Percentiles rank a stretch among this genome's conserved stretches.
Conservation (phyloP, 2,797 vertebrate genomes). For the Hydrophis major region DNA sequence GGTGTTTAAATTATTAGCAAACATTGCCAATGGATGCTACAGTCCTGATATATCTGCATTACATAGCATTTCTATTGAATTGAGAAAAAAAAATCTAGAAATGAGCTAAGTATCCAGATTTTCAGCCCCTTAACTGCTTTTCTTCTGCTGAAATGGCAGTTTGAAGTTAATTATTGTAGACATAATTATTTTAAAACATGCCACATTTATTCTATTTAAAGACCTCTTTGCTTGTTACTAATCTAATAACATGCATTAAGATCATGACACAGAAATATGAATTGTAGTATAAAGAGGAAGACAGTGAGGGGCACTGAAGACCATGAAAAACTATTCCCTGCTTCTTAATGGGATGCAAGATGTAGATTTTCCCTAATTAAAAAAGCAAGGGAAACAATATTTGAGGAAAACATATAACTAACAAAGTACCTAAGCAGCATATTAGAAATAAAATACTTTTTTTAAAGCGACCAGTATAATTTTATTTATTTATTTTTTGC, state of each 20-base stretch:
- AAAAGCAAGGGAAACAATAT: neutral
- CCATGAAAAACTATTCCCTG: neutral
- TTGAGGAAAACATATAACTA: neutral
- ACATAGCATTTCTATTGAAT: neutral
- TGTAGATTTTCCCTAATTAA: neutral
- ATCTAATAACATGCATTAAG: neutral
- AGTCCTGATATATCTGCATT: neutral
- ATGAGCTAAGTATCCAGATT: neutral
- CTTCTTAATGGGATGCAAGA: neutral
- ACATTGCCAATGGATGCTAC: neutral
- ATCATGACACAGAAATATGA: neutral
- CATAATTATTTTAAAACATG: neutral
- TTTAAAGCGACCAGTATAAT: neutral
- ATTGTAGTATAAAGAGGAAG: neutral
- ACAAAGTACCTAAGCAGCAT: neutral
- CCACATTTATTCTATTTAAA: neutral
- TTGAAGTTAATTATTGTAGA: neutral
- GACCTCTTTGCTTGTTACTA: neutral
- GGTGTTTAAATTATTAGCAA: neutral
- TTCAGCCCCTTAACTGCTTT: neutral
- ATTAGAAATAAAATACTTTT: fast-evolving
- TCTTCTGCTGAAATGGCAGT: neutral
- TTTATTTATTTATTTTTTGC: slow-evolving; percentile 4
- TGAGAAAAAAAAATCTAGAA: neutral
- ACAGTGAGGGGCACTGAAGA: neutral